A percentile compares a stretch with the other conserved stretches of the same genome.
These are phyloP conservation scores for Etia nguti DNA, from an alignment of 2,113 vertebrate genomes.

Conservation along the genomic window DNA sequence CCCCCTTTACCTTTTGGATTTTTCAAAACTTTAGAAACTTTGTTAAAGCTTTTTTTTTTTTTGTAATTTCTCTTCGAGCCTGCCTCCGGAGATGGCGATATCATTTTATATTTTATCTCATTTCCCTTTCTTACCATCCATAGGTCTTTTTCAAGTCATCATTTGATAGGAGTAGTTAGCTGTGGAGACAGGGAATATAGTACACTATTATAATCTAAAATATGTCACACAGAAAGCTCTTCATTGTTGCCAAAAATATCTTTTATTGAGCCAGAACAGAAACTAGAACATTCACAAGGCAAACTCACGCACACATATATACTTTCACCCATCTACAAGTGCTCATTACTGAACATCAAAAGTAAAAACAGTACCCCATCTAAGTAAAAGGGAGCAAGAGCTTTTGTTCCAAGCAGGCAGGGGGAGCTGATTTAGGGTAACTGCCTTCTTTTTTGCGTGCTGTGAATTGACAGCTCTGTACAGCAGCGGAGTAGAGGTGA, in stretches of 20 bases:
- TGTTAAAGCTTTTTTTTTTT: conserved; percentile 49
- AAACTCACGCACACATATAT: conserved; percentile 8
- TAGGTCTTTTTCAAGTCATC: conserved; percentile 42
- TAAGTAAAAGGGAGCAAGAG: conserved; percentile 57
- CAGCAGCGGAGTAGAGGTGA: conserved; percentile 48
- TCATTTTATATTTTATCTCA: conserved; percentile 57
- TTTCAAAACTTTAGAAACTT: conserved; percentile 57
- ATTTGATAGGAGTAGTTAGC: conserved; percentile 62
- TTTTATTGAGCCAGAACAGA: conserved; percentile 76
- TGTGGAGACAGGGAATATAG: conserved; percentile 55
- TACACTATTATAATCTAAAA: conserved; percentile 57
- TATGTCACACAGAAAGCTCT: conserved; percentile 68
- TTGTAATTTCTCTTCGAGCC: conserved; percentile 49
- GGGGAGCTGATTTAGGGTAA: conserved; percentile 63
- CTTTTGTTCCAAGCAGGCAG: conserved; percentile 54
- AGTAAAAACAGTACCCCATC: conserved; percentile 54
- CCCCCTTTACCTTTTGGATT: conserved; percentile 58
- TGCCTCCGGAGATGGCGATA: conserved; percentile 51
- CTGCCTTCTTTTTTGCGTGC: conserved; percentile 70
- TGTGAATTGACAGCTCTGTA: conserved; percentile 59
- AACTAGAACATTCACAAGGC: conserved; percentile 62
- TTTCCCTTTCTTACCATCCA: conserved; percentile 52
- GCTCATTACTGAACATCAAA: conserved; percentile 71
- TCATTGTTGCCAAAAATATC: conserved; percentile 78
- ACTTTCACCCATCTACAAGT: conserved; percentile 60